Conservation (phyloP, 2,888 invertebrate species). For the Empis livida region DNA sequence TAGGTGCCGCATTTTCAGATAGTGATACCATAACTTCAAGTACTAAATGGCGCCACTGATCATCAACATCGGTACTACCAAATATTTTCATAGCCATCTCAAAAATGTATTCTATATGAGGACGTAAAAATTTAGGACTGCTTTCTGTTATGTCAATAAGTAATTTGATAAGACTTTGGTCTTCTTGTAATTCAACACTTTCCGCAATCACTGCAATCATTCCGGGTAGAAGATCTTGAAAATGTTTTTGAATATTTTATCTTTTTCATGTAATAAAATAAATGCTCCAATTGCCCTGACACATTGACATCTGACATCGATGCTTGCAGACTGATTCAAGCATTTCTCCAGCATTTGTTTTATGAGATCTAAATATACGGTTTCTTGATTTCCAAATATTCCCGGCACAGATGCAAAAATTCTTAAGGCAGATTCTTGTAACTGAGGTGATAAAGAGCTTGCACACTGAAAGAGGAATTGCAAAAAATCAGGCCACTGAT, state of each 20-base stretch:
- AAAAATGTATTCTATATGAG: constrained; percentile 75
- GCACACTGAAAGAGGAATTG: constrained; percentile 93
- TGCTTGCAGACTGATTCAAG: constrained; percentile 55
- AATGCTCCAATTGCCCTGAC: constrained; percentile 78
- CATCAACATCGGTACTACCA: constrained; percentile 54
- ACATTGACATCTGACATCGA: constrained; percentile 67
- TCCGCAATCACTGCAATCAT: constrained; percentile 61
- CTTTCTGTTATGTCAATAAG: constrained; percentile 89
- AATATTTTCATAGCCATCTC: constrained; percentile 78
- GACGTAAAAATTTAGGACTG: constrained; percentile 81
- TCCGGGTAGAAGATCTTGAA: constrained; percentile 69
- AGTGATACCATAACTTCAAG: constrained; percentile 66
- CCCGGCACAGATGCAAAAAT: constrained; percentile 96
- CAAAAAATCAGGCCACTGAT: constrained; percentile 93
- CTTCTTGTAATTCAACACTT: constrained; percentile 71
- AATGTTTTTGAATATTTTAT: constrained; percentile 76
- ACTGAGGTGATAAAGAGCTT: constrained; percentile 62
- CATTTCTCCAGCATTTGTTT: constrained; percentile 89
- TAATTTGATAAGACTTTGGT: constrained; percentile 83
- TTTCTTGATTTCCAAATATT: constrained; percentile 92
- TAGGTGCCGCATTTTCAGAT: constrained; percentile 90
- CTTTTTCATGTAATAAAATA: constrained; percentile 85
- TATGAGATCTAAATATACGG: constrained; percentile 80
- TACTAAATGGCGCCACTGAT: constrained; percentile 79
- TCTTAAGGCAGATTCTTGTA: constrained; percentile 86